These are phyloP conservation scores for Tetramorium simillimum DNA, from an alignment of 1,140 invertebrate species.

Conservation along the genomic window DNA sequence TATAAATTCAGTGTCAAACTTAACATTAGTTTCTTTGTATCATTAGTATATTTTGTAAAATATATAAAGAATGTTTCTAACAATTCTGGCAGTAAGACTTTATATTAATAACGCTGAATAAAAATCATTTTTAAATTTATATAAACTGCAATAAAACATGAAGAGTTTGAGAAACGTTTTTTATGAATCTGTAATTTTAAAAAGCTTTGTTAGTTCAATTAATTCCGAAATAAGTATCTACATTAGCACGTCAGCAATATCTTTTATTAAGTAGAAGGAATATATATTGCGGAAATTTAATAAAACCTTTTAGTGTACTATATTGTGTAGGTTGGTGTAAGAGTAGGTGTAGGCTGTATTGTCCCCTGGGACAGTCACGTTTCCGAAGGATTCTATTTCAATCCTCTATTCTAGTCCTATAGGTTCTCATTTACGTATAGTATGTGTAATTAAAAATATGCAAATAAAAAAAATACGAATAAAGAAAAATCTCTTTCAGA, in stretches of 20 bases:
- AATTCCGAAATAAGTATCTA: background rate
- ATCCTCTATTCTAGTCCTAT: background rate
- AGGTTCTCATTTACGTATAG: constrained; percentile 28
- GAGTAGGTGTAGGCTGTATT: background rate
- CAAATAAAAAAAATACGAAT: background rate
- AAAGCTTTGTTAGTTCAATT: background rate
- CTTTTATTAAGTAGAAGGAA: background rate
- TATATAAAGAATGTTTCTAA: no score
- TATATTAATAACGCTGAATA: background rate
- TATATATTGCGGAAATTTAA: background rate
- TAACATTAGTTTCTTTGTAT: no score
- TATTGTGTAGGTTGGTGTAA: no score
- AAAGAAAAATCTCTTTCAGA: background rate
- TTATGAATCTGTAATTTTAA: background rate
- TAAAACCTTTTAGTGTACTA: background rate
- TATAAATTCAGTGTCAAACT: no score
- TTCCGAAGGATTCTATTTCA: no score
- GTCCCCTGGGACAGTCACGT: background rate
- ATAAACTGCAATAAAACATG: background rate
- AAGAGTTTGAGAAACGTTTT: background rate
- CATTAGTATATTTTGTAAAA: no score
- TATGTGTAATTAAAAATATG: constrained; percentile 17
- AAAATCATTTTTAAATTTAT: background rate
- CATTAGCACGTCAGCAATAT: background rate
- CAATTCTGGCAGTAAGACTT: no score